These are phyloP conservation scores for Pangasianodon gigas DNA, from an alignment of 2,113 vertebrate genomes.

Conservation along the genomic window DNA sequence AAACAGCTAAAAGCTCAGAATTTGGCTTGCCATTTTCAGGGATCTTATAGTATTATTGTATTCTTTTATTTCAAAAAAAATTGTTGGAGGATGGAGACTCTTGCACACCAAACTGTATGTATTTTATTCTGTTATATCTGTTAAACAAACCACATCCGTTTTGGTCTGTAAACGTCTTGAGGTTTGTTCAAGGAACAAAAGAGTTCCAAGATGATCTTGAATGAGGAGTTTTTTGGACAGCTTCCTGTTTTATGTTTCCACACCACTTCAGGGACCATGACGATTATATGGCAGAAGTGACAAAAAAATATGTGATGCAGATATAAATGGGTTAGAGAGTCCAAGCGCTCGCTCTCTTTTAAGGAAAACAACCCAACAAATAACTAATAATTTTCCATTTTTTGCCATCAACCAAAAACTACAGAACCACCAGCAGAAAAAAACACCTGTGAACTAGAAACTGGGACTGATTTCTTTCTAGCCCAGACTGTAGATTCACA, in stretches of 20 bases:
- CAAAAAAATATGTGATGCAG: too few relatives aligned
- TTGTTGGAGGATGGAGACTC: neutral
- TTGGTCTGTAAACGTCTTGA: neutral
- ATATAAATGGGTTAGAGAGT: too few relatives aligned
- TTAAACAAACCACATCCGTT: neutral
- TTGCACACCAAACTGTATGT: neutral
- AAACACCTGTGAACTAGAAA: neutral
- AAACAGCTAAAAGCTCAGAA: neutral
- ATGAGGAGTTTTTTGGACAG: neutral
- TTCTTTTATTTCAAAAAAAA: neutral
- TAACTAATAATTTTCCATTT: neutral
- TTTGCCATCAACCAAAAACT: neutral
- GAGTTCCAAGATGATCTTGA: neutral
- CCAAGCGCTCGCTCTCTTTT: neutral
- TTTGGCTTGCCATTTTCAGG: neutral
- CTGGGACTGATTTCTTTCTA: neutral
- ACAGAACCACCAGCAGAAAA: neutral
- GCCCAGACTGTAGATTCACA: neutral
- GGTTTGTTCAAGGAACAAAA: neutral
- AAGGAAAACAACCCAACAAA: neutral
- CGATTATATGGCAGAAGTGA: too few relatives aligned
- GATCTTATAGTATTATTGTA: neutral
- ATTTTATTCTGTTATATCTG: neutral
- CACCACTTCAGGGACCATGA: neutral
- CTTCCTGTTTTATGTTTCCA: neutral